Conservation (phyloP, 2,888 invertebrate species). For the Tyria jacobaeae region DNA sequence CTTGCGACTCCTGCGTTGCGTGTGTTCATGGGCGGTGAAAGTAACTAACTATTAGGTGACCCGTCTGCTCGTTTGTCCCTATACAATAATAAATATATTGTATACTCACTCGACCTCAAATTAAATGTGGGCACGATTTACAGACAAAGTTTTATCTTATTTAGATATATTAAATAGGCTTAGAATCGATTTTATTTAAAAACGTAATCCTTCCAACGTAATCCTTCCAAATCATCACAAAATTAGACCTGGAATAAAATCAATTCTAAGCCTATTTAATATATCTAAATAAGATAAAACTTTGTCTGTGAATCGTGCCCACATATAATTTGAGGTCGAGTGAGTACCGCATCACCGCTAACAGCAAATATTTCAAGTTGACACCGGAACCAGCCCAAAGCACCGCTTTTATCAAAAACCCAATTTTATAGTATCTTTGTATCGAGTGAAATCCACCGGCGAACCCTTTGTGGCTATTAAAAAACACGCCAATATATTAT, state of each 20-base stretch:
- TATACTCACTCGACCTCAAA: constrained; percentile 41
- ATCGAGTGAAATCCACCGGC: constrained; percentile 35
- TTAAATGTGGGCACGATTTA: constrained; percentile 50
- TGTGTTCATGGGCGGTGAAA: too few species aligned
- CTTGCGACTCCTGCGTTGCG: too few species aligned
- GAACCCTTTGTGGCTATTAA: constrained; percentile 55
- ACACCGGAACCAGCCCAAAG: constrained; percentile 45
- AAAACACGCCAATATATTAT: constrained; percentile 57
- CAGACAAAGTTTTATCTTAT: constrained; percentile 27
- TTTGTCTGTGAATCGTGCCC: constrained; percentile 41
- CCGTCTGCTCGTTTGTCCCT: too few species aligned
- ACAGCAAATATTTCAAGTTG: constrained; percentile 40
- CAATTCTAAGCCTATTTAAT: constrained; percentile 7
- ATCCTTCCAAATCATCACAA: background rate
- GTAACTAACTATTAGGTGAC: too few species aligned
- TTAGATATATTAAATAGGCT: constrained; percentile 14
- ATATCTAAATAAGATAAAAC: constrained; percentile 21
- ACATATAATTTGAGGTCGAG: constrained; percentile 49
- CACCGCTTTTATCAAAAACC: constrained; percentile 70
- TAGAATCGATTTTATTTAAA: too few species aligned
- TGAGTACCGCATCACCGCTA: constrained; percentile 34
- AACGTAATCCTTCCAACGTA: too few species aligned
- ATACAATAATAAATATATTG: too few species aligned
- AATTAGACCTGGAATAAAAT: background rate
- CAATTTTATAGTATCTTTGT: constrained; percentile 61